Base-by-base conservation (phyloP, 2,888 invertebrate genomes). In the Iphiclides podalirius region DNA sequence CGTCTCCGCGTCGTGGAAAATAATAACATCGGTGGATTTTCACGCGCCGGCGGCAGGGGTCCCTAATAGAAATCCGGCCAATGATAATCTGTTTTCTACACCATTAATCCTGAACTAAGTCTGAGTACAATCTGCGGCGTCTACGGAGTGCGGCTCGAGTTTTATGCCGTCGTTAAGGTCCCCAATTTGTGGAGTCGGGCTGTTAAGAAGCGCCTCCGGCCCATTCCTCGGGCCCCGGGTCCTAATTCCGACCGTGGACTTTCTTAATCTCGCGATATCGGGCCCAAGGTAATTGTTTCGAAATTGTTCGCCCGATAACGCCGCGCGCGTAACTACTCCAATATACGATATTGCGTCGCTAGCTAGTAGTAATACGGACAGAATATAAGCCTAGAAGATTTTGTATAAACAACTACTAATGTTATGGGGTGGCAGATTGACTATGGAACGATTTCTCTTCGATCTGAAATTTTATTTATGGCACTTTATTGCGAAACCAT, bases 51-150 rank as follows among this genome's bases (percentile, higher is more conserved):
- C 82, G 83, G 88, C 83, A 87, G 87, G 87, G 87, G 87, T 80
- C 82, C 72, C 54, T 85, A 87, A 86, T 86, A 81, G 87, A 86
- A 86, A 86, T 82, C 81, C 83, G 74, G 82, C 84, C 86, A 88
- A 89, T 89, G 89, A 89, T 89, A 89, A 89, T 89, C 89, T 89
- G 88, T 87, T 89, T 89, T 89, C 89, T 88, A 86, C 87, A 87
- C 87, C 89, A 89, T 89, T 89, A 89, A 89, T 89, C 89, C 88
- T 82, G 74, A 84, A 86, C 84, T 89, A 87, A 87, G 86, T 81
- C 87, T 86, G 74, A 81, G 86, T 70, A 78, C 84, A 84, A 85
- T 86, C 87, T 87, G 87, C 67, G 87, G 87, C 84, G 83, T 81
- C 82, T 83, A 73, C 71, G n/a, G n/a, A n/a, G n/a, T n/a, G n/a